Evolutionary conservation across 2,888 invertebrate genomes (phyloP), one percentile per base, ranked within the genome.

Genomic region (Eumerus sabulonum): DNA sequence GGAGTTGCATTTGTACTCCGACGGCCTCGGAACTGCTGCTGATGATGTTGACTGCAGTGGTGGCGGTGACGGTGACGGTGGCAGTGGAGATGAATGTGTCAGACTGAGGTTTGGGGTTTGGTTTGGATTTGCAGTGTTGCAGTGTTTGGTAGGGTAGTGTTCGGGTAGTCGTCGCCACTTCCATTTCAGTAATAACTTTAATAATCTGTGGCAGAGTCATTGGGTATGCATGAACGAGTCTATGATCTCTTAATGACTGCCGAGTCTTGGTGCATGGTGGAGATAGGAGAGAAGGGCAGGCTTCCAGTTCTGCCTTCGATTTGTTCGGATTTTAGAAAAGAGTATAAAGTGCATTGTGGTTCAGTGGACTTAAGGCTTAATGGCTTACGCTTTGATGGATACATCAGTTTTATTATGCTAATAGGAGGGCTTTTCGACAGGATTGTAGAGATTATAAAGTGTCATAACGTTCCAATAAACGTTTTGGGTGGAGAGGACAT

Each of bases 151-250:
- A 40, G 40, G 40, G 40, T 40, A 40, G 40, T 40, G 11, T 11
- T 40, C 12, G 12, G 40, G 11, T 40, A n/a, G 40, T 68, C 54
- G 63, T 19, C 48, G 42, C 67, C 68, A 67, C 53, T 63, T 63
- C 67, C 63, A 77, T 72, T 72, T 67, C 48, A 72, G 73, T 73
- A 73, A 73, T 68, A 73, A 71, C 72, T 77, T 73, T 73, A 68
- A 77, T 73, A 59, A 63, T 68, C 48, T 59, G 73, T 63, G 68
- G 54, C 48, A 50, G 71, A 71, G 64, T 73, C 73, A 64, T 63
- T 68, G 57, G 63, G 59, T 64, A 79, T 79, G 72, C 73, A 79
- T 79, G 77, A 63, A 62, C 63, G 51, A 64, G 63, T 57, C 72
- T 42, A 63, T 73, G 77, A 73, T 79, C 57, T 27, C 36, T 36